These are phyloP conservation scores for Halcyon leucocephala DNA, from an alignment of 2,797 vertebrate genomes.

Conservation along the genomic window DNA sequence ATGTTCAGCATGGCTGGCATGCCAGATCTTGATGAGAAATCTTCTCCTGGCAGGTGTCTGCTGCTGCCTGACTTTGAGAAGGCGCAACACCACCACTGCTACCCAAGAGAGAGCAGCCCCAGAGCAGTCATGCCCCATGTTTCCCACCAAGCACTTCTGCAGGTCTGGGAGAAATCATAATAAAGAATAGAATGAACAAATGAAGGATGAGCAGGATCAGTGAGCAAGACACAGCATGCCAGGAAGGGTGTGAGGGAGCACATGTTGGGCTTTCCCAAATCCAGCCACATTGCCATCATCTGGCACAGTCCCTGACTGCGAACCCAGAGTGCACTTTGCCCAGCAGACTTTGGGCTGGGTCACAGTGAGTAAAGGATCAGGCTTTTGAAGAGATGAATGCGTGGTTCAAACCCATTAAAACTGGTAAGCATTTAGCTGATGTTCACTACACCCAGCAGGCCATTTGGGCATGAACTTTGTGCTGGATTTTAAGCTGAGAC, in stretches of 20 bases:
- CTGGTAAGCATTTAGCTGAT: neutral
- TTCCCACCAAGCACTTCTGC: neutral
- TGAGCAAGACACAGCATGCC: neutral
- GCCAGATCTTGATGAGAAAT: neutral
- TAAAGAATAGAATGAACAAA: neutral
- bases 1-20: neutral
- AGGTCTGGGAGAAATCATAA: neutral
- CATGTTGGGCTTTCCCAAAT: neutral
- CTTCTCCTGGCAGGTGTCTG: neutral
- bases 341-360: neutral
- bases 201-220: neutral
- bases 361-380: neutral
- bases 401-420: neutral
- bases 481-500: neutral
- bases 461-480: neutral
- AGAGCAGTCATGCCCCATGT: fast-evolving
- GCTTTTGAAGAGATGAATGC: neutral
- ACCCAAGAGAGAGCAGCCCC: neutral
- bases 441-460: neutral
- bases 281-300: neutral
- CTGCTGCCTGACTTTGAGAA: neutral
- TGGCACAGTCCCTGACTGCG: fast-evolving
- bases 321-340: neutral
- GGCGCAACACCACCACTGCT: neutral
- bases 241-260: neutral